phyloP scores from a whole-genome alignment of 2,888 invertebrate genomes.

The Ditylenchus weischeri region DNA sequence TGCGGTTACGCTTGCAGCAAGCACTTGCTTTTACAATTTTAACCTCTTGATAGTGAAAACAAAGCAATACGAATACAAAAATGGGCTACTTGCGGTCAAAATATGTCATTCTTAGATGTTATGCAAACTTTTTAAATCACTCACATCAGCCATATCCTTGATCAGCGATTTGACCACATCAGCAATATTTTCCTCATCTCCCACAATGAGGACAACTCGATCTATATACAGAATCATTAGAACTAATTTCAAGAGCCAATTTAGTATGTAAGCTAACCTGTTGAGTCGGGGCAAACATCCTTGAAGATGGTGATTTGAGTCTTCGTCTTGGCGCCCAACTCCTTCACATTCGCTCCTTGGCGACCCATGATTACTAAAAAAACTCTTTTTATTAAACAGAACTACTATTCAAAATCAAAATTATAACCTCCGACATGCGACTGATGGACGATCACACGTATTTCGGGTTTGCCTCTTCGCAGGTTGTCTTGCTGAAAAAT shows the following conservation, averaged over 20 bases:
- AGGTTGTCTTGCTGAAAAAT: no score
- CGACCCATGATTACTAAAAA: constrained; percentile 82
- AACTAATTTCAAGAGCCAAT: no score
- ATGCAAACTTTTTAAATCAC: no score
- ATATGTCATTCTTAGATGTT: no score
- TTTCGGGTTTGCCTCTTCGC: constrained; percentile 63
- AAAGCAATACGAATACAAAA: no score
- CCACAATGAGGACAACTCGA: constrained; percentile 32
- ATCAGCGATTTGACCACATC: not conserved
- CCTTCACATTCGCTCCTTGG: constrained; percentile 93
- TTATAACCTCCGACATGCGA: constrained; percentile 78
- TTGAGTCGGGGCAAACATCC: constrained; percentile 90
- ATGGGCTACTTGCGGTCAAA: no score
- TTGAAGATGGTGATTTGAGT: constrained; percentile 72
- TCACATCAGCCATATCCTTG: no score
- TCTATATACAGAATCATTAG: constrained; percentile 63
- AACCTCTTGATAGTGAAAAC: no score
- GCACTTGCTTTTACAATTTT: no score
- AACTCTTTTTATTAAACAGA: no score
- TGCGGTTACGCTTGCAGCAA: no score
- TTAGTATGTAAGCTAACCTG: constrained; percentile 58
- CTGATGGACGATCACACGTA: constrained; percentile 92
- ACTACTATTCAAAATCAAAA: no score
- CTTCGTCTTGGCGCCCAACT: constrained; percentile 93
- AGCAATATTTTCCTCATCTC: not conserved